These are phyloP conservation scores for Puntigrus tetrazona DNA, from an alignment of 2,113 vertebrate species.

Conservation along the genomic window DNA sequence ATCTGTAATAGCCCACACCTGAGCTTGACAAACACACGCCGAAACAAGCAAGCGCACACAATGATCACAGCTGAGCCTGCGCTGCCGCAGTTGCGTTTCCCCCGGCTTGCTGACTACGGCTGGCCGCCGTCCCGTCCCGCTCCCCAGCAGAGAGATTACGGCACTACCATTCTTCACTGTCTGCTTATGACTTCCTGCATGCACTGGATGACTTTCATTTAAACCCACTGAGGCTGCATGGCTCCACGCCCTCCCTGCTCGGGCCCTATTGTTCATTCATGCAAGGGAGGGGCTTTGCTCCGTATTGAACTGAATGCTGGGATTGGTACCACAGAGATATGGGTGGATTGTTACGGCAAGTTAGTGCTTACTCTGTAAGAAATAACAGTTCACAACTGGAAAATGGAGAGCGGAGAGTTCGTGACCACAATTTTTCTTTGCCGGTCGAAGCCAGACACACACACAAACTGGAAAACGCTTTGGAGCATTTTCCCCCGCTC, in stretches of 20 bases:
- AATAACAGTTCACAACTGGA: constrained; percentile 27
- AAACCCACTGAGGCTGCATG: constrained; percentile 61
- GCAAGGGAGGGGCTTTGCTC: constrained; percentile 29
- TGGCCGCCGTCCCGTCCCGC: neutral
- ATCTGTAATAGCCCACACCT: constrained; percentile 31
- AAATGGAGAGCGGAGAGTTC: constrained; percentile 20
- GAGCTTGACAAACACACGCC: constrained; percentile 42
- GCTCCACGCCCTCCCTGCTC: constrained; percentile 12
- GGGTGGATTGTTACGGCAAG: constrained; percentile 13
- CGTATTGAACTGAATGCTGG: neutral
- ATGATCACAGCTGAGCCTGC: constrained; percentile 32
- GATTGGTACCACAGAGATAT: constrained; percentile 13
- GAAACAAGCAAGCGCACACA: constrained; percentile 47
- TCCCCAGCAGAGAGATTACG: constrained; percentile 63
- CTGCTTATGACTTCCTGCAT: constrained; percentile 75
- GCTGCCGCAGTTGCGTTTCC: neutral
- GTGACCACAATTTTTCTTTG: constrained; percentile 28
- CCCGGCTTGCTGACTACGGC: neutral
- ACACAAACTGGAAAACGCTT: neutral
- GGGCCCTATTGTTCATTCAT: constrained; percentile 29
- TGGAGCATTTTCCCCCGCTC: neutral
- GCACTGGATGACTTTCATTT: constrained; percentile 77
- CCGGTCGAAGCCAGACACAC: constrained; percentile 16
- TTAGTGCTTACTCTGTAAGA: constrained; percentile 38
- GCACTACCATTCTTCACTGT: constrained; percentile 77